phyloP scores from a whole-genome alignment of 2,888 invertebrate species.

The Penaeus monodon region DNA sequence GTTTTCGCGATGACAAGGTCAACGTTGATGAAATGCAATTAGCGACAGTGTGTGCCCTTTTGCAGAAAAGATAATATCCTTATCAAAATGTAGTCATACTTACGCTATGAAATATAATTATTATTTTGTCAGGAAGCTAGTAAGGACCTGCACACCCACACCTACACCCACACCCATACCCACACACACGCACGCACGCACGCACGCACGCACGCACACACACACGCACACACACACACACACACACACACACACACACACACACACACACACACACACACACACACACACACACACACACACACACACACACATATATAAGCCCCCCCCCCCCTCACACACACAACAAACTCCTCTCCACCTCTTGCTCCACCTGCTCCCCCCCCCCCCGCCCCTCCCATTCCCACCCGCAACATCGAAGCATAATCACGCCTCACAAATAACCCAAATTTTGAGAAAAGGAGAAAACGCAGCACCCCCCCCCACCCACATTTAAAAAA shows the following conservation, averaged over 20 bases:
- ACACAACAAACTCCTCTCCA: neutral
- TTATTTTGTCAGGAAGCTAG: no score
- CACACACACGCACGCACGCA: neutral
- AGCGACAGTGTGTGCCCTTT: no score
- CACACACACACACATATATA: neutral
- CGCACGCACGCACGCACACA: neutral
- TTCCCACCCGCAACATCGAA: neutral
- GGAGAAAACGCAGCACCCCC: no score
- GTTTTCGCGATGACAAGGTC: no score
- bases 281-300: neutral
- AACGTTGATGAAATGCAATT: no score
- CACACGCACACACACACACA: conserved; percentile 12
- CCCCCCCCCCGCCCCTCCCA: neutral
- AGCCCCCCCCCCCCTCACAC: neutral
- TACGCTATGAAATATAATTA: no score
- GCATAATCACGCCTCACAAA: neutral
- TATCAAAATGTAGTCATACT: no score
- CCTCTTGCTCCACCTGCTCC: conserved; percentile 1
- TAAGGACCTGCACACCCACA: neutral
- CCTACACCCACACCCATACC: neutral
- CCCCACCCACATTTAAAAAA: no score
- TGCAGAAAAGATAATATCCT: no score
- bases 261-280: neutral
- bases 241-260: neutral
- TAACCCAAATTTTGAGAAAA: no score